A percentile compares a stretch with the other conserved stretches of the same genome.
Evolutionary conservation across 1,140 invertebrate genomes (phyloP).

Genomic region (Dendrolimus kikuchii): DNA sequence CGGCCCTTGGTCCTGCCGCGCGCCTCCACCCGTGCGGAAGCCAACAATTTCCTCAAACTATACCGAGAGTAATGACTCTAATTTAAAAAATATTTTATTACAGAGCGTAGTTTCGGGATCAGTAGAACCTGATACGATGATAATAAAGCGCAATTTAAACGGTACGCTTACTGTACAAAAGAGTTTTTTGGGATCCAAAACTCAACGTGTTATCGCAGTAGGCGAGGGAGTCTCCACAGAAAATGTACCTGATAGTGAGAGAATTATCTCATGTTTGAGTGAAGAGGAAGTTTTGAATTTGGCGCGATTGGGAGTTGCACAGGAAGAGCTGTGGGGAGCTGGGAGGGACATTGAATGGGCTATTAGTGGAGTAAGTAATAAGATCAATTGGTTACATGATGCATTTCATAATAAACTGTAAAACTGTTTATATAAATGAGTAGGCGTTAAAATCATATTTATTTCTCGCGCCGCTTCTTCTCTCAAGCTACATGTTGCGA

Average conservation of each 20-base stretch:
- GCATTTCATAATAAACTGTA: no score
- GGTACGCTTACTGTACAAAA: constrained; percentile 63
- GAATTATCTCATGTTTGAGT: constrained; percentile 66
- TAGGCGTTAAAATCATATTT: no score
- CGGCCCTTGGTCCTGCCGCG: no score
- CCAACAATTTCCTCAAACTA: no score
- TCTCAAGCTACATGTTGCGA: no score
- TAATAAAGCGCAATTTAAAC: constrained; percentile 69
- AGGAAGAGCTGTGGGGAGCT: constrained; percentile 78
- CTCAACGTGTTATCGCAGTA: constrained; percentile 63
- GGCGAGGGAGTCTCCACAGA: constrained; percentile 41
- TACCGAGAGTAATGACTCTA: neutral
- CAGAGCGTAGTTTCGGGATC: constrained; percentile 84
- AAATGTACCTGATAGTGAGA: constrained; percentile 54
- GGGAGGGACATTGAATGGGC: constrained; percentile 87
- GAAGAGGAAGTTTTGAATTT: constrained; percentile 68
- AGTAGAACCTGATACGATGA: constrained; percentile 82
- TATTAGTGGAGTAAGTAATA: constrained; percentile 60
- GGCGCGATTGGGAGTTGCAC: constrained; percentile 71
- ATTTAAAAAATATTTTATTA: constrained; percentile 15
- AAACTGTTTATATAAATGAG: no score
- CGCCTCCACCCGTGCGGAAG: no score
- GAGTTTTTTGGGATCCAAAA: constrained; percentile 74
- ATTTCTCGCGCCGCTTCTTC: no score
- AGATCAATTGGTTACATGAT: neutral